Conservation (phyloP, 2,888 invertebrate species). For the Gortyna flavago region DNA sequence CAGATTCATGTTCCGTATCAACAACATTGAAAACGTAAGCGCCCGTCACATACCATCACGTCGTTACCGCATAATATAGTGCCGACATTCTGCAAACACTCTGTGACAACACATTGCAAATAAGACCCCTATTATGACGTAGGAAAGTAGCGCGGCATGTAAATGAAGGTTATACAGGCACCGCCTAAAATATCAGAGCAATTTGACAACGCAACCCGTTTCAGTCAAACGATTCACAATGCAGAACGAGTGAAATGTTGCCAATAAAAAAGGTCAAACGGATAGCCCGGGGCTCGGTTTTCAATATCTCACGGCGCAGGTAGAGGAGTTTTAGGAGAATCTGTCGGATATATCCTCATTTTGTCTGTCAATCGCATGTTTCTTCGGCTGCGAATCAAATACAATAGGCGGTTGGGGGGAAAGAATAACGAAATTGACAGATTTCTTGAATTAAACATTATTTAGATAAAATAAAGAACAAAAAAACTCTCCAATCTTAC, state of each 20-base stretch:
- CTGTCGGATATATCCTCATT: slow-evolving; percentile 83
- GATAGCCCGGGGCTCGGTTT: slow-evolving; percentile 83
- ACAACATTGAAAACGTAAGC: slow-evolving; percentile 31
- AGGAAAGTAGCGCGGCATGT: slow-evolving; percentile 74
- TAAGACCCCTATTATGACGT: slow-evolving; percentile 75
- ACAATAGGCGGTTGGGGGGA: slow-evolving; percentile 35
- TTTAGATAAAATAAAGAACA: not conserved
- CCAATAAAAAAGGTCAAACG: slow-evolving; percentile 88
- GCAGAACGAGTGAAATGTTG: slow-evolving; percentile 87
- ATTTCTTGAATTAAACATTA: slow-evolving; percentile 10
- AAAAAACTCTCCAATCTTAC: not conserved
- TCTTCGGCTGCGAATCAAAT: slow-evolving; percentile 68
- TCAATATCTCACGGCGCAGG: slow-evolving; percentile 85
- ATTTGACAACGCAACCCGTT: slow-evolving; percentile 85
- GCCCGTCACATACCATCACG: slow-evolving; percentile 37
- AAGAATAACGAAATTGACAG: slow-evolving; percentile 19
- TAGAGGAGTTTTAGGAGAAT: slow-evolving; percentile 74
- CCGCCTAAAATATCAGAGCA: slow-evolving; percentile 82
- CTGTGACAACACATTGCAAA: slow-evolving; percentile 68
- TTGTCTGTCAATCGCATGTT: slow-evolving; percentile 81
- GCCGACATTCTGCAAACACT: slow-evolving; percentile 61
- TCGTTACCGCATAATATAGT: slow-evolving; percentile 62
- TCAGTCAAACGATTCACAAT: slow-evolving; percentile 84
- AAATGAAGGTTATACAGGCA: slow-evolving; percentile 79
- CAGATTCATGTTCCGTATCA: slow-evolving; percentile 26